A percentile compares a stretch with the other conserved stretches of the same genome.
These are phyloP conservation scores for Scomberomorus guttatus DNA, from an alignment of 2,797 vertebrate species.

Conservation along the genomic window DNA sequence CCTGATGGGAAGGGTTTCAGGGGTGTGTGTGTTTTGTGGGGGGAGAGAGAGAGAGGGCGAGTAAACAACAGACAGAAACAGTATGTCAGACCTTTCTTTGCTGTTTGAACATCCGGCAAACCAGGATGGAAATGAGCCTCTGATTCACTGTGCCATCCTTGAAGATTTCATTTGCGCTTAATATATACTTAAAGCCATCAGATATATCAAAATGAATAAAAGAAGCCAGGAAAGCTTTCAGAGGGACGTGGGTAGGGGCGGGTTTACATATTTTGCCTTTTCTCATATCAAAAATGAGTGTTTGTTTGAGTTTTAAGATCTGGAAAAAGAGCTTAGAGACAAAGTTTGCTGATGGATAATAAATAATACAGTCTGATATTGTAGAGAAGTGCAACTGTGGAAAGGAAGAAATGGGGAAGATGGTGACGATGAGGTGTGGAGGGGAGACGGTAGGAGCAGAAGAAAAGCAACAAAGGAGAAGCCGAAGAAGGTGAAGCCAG, in stretches of 20 bases:
- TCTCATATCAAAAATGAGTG: background rate
- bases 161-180: background rate
- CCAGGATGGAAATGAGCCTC: constrained; percentile 35
- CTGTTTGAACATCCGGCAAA: constrained; percentile 46
- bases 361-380: background rate
- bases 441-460: background rate
- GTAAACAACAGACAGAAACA: constrained; percentile 67
- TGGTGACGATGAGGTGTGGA: no score
- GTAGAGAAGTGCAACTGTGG: background rate
- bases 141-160: constrained; percentile 14
- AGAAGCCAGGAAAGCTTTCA: background rate
- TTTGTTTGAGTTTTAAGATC: background rate
- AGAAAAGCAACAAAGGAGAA: constrained; percentile 10
- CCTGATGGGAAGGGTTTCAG: constrained; percentile 56
- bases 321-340: background rate
- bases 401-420: background rate
- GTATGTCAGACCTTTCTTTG: constrained; percentile 50
- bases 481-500: constrained; percentile 31
- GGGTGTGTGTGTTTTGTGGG: constrained; percentile 21
- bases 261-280: background rate
- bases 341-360: background rate
- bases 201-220: background rate
- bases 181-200: constrained; percentile 24
- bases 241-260: background rate
- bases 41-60: constrained; percentile 1